These are phyloP conservation scores for Hemithea aestivaria DNA, from an alignment of 2,888 invertebrate species.

Conservation along the genomic window DNA sequence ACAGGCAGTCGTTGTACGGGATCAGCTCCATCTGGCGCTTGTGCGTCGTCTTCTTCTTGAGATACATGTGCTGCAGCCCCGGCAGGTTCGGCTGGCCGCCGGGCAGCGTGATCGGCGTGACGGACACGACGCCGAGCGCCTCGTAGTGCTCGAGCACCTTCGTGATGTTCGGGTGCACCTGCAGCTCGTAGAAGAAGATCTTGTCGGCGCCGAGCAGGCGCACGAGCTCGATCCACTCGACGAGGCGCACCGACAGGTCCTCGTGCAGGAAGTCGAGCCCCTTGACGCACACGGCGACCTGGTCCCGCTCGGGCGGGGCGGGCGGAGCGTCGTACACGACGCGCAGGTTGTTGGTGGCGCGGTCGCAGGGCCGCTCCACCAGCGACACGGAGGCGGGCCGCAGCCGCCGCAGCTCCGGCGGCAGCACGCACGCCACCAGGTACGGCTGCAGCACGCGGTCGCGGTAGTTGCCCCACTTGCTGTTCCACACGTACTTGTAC, in stretches of 20 bases:
- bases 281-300: conserved; percentile 95
- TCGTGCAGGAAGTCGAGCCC: conserved; percentile 95
- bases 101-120: conserved; percentile 90
- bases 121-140: conserved; percentile 82
- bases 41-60: conserved; percentile 94
- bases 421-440: conserved; percentile 92
- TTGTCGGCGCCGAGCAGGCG: conserved; percentile 93
- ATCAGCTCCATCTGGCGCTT: conserved; percentile 97
- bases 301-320: conserved; percentile 71
- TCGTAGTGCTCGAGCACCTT: conserved; percentile 87
- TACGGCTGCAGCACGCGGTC: conserved; percentile 95
- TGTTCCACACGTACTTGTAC: conserved; percentile 96
- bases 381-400: conserved; percentile 91
- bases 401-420: conserved; percentile 83
- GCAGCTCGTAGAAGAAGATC: conserved; percentile 93
- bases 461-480: conserved; percentile 96
- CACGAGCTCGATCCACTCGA: conserved; percentile 96
- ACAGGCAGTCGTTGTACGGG: conserved; percentile 97
- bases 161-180: conserved; percentile 94
- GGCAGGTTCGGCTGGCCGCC: conserved; percentile 95
- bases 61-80: conserved; percentile 91
- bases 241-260: conserved; percentile 91
- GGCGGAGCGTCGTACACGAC: conserved; percentile 88
- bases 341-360: conserved; percentile 89
- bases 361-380: conserved; percentile 91